These are phyloP conservation scores for Bilobella aurantiaca DNA, from an alignment of 1,140 invertebrate species.

Conservation along the genomic window DNA sequence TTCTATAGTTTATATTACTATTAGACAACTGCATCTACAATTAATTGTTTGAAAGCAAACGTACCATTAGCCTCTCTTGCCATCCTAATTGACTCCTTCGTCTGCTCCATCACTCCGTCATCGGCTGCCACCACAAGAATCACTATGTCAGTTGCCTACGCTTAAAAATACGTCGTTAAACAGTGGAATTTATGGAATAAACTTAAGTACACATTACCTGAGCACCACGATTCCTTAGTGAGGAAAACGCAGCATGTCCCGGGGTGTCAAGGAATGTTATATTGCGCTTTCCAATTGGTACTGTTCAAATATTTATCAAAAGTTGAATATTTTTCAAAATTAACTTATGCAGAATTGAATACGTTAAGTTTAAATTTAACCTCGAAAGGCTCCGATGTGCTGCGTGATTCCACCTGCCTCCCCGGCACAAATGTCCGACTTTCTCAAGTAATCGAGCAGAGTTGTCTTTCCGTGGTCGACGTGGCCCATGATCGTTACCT, in stretches of 20 bases:
- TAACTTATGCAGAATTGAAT: neutral
- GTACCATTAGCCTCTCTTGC: slow-evolving; percentile 58
- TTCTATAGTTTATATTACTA: neutral
- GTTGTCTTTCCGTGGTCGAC: slow-evolving; percentile 97
- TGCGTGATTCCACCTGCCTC: slow-evolving; percentile 99
- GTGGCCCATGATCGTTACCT: slow-evolving; percentile 98
- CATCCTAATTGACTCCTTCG: slow-evolving; percentile 66
- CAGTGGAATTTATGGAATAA: neutral
- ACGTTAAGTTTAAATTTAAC: slow-evolving; percentile 11
- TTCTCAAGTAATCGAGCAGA: slow-evolving; percentile 76
- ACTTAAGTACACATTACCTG: slow-evolving; percentile 42
- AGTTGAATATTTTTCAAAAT: slow-evolving; percentile 3
- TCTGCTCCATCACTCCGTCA: slow-evolving; percentile 98
- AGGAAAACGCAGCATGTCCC: slow-evolving; percentile 91
- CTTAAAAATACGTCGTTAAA: neutral
- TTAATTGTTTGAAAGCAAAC: too few species aligned
- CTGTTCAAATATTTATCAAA: too few species aligned
- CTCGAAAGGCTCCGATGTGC: slow-evolving; percentile 94
- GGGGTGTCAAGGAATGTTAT: slow-evolving; percentile 97
- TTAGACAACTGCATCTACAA: too few species aligned
- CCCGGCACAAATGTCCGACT: slow-evolving; percentile 70
- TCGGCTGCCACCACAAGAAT: slow-evolving; percentile 96
- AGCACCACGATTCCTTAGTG: slow-evolving; percentile 86
- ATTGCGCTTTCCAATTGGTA: slow-evolving; percentile 38
- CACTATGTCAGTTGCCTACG: slow-evolving; percentile 74